Evolutionary conservation across 2,113 vertebrate species (phyloP).

Genomic region (Spizaetus ornatus): DNA sequence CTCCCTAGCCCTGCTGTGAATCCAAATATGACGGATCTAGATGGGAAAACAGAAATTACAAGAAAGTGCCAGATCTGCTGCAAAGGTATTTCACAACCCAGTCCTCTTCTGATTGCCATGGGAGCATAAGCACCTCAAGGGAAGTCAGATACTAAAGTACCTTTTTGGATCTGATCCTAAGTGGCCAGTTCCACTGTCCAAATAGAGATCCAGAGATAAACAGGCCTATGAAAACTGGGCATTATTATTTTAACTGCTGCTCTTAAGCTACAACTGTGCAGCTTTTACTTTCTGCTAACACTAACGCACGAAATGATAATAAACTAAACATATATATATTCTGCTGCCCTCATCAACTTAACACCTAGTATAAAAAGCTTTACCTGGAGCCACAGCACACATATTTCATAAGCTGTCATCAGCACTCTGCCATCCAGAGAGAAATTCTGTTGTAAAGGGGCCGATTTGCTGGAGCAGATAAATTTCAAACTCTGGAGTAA

Average conservation of each 20-base stretch:
- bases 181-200: constrained; percentile 19
- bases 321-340: neutral
- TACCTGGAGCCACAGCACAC: neutral
- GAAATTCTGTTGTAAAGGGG: neutral
- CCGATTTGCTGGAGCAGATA: neutral
- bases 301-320: neutral
- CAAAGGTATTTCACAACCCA: neutral
- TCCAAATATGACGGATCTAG: fast-evolving
- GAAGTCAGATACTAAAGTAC: constrained; percentile 41
- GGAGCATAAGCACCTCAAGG: neutral
- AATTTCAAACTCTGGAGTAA: neutral
- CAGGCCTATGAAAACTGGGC: neutral
- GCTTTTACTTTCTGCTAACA: neutral
- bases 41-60: neutral
- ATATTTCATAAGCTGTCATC: neutral
- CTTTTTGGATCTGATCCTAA: constrained; percentile 57
- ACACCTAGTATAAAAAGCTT: neutral
- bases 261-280: neutral
- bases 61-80: neutral
- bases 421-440: neutral
- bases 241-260: constrained; percentile 31
- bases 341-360: neutral
- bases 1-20: neutral
- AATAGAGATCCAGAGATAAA: constrained; percentile 30
- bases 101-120: neutral